A percentile compares a stretch with the other conserved stretches of the same genome.
phyloP scores from a whole-genome alignment of 2,888 invertebrate species.

The Lissocephala sabroskyi region DNA sequence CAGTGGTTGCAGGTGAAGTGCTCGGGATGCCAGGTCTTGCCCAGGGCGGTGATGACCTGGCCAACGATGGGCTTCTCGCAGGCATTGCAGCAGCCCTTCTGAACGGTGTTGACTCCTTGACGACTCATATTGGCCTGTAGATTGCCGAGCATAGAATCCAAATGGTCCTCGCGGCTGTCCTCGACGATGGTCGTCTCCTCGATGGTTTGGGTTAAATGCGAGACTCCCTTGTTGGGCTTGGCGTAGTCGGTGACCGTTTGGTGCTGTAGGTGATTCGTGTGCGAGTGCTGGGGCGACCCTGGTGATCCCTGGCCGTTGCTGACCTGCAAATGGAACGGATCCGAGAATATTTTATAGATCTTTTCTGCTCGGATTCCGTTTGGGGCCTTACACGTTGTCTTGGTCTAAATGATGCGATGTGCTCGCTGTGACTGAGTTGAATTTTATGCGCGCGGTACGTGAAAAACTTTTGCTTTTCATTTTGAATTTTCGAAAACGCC shows the following conservation, averaged over 20 bases:
- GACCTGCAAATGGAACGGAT: slow-evolving; percentile 72
- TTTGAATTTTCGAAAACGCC: slow-evolving; percentile 12
- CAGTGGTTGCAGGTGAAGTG: slow-evolving; percentile 99
- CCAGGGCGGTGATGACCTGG: slow-evolving; percentile 93
- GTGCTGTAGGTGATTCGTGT: slow-evolving; percentile 75
- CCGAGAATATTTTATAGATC: slow-evolving; percentile 5
- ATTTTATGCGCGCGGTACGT: slow-evolving; percentile 68
- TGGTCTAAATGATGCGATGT: slow-evolving; percentile 59
- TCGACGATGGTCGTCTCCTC: slow-evolving; percentile 70
- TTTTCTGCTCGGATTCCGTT: background rate
- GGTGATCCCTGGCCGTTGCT: slow-evolving; percentile 74
- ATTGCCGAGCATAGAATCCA: slow-evolving; percentile 75
- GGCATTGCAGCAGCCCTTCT: slow-evolving; percentile 99
- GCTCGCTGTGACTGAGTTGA: slow-evolving; percentile 70
- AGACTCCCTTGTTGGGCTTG: slow-evolving; percentile 77
- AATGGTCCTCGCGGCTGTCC: slow-evolving; percentile 71
- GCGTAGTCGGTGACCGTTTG: slow-evolving; percentile 83
- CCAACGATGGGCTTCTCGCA: slow-evolving; percentile 99
- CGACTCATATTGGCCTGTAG: slow-evolving; percentile 98
- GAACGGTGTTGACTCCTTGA: slow-evolving; percentile 98
- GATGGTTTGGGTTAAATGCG: slow-evolving; percentile 71
- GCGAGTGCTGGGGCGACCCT: slow-evolving; percentile 25
- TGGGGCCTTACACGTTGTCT: slow-evolving; percentile 33
- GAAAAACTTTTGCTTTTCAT: slow-evolving; percentile 57
- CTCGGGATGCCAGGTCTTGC: slow-evolving; percentile 99